Evolutionary conservation across 2,888 invertebrate genomes (phyloP), one percentile per base, ranked within the genome.

Genomic region (Drosophila anomalata): DNA sequence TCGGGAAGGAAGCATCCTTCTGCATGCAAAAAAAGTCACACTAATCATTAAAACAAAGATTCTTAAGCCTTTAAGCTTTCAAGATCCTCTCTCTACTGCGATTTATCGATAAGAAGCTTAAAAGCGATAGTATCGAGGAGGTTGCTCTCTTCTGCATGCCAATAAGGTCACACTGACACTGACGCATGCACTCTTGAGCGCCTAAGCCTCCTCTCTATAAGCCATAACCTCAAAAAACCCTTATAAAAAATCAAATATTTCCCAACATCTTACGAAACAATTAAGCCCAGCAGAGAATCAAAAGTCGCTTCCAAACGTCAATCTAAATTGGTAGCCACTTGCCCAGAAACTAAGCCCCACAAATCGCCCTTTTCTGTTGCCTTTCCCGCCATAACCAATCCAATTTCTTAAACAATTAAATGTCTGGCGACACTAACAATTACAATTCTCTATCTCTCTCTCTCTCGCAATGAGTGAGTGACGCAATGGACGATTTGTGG

Each of bases 401-500:
- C 29, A n/a, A 61, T 47, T 47, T 31, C 47, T 61, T 47, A n/a
- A 61, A 24, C 61, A 61, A 61, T 62, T 48, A 41, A 61, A n/a
- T 55, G 48, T 29, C 62, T 62, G 39, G 29, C 39, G 47, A 51
- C 47, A 29, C 24, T 48, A 20, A 41, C 48, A 66, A 65, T 66
- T 47, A 20, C 44, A 24, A 20, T 58, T 14, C 12, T 7, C 31
- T 6, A 9, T 6, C n/a, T 11, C 17, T 8, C n/a, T 11, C 17
- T 8, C n/a, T n/a, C 24, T 9, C 8, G 6, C 17, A 17, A 17
- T 17, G 17, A 17, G 17, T 17, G 17, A 63, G 33, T 63, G 65
- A 65, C 63, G 52, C 63, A 65, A 65, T 63, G 22, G 7, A 36
- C 20, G 29, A 22, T 29, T 39, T 65, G 52, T 46, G 63, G 63